phyloP scores from a whole-genome alignment of 2,113 vertebrate species.

The Nibea coibor region DNA sequence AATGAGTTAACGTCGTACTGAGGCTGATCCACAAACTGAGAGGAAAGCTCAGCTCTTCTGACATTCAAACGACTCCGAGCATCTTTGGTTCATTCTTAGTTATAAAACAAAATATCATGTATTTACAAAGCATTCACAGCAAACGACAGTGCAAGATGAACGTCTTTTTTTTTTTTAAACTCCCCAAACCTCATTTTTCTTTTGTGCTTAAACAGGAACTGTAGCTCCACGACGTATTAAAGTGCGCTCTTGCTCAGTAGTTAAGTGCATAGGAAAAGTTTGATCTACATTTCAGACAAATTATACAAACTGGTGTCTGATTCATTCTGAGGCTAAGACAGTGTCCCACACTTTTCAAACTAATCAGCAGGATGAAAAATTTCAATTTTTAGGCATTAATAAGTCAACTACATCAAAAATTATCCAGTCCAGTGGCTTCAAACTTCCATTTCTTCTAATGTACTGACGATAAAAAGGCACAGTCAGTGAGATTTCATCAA shows the following conservation, averaged over 20 bases:
- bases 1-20: slow-evolving; percentile 10
- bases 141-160: slow-evolving; percentile 67
- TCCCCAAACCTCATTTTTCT: slow-evolving; percentile 22
- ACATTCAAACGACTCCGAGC: slow-evolving; percentile 58
- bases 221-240: slow-evolving; percentile 64
- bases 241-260: slow-evolving; percentile 84
- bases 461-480: slow-evolving; percentile 47
- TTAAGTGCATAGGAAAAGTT: slow-evolving; percentile 73
- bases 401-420: neutral
- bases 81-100: slow-evolving; percentile 81
- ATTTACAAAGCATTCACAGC: slow-evolving; percentile 78
- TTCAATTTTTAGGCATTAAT: slow-evolving; percentile 10
- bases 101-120: slow-evolving; percentile 57
- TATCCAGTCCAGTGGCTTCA: slow-evolving; percentile 11
- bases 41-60: slow-evolving; percentile 26
- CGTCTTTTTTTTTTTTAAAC: slow-evolving; percentile 1
- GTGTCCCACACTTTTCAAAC: slow-evolving; percentile 6
- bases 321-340: slow-evolving; percentile 34
- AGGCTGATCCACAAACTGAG: slow-evolving; percentile 16
- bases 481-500: slow-evolving; percentile 22
- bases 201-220: slow-evolving; percentile 69
- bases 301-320: slow-evolving; percentile 2
- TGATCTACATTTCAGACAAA: slow-evolving; percentile 16
- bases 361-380: slow-evolving; percentile 8
- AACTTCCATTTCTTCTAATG: neutral